phyloP scores from a whole-genome alignment of 1,140 invertebrate genomes.

The Drosophila littoralis region DNA sequence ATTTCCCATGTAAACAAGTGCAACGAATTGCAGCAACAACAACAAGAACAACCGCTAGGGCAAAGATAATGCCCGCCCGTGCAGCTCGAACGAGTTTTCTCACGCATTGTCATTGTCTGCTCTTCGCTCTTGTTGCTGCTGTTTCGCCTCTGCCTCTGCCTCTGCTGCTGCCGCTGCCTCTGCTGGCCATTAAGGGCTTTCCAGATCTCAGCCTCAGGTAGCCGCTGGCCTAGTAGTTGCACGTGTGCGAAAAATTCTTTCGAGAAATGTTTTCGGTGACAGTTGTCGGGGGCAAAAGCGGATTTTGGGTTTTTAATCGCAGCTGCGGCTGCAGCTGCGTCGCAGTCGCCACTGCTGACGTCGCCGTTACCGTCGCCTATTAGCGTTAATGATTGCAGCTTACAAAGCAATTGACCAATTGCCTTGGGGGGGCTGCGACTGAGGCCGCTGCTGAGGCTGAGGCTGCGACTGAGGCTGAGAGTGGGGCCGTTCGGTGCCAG shows the following conservation, averaged over 20 bases:
- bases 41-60: slow-evolving; percentile 17
- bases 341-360: background rate
- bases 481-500: slow-evolving; percentile 63
- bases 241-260: slow-evolving; percentile 66
- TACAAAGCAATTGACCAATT: slow-evolving; percentile 80
- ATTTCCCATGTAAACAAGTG: slow-evolving; percentile 81
- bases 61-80: slow-evolving; percentile 50
- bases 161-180: background rate
- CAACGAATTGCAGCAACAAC: slow-evolving; percentile 60
- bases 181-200: slow-evolving; percentile 65
- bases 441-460: slow-evolving; percentile 2
- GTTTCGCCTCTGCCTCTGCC: background rate
- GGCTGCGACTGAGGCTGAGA: slow-evolving; percentile 3
- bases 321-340: slow-evolving; percentile 38
- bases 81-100: slow-evolving; percentile 67
- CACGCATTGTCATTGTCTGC: slow-evolving; percentile 55
- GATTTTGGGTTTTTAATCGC: slow-evolving; percentile 45
- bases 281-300: slow-evolving; percentile 27
- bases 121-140: slow-evolving; percentile 3
- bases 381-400: slow-evolving; percentile 78
- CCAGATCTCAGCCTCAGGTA: slow-evolving; percentile 48
- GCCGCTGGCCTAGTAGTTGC: slow-evolving; percentile 38
- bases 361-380: slow-evolving; percentile 50
- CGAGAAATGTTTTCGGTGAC: slow-evolving; percentile 44
- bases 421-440: slow-evolving; percentile 35